A percentile compares a stretch with the other conserved stretches of the same genome.
These are phyloP conservation scores for Hedya salicella DNA, from an alignment of 2,888 invertebrate genomes.

Conservation along the genomic window DNA sequence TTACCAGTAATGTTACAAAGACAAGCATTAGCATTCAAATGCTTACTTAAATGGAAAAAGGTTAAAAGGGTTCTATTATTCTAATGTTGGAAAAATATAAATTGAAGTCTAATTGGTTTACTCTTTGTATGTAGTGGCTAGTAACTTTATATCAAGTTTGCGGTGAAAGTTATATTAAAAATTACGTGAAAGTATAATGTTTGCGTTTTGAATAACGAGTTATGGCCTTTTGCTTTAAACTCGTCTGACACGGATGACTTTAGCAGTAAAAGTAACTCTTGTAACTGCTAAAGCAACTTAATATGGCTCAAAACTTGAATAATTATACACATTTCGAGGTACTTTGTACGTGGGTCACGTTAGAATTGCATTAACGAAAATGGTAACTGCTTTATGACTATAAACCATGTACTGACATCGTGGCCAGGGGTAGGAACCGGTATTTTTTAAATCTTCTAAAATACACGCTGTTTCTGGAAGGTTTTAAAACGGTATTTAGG, in stretches of 20 bases:
- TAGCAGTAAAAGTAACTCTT: neutral
- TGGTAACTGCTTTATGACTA: no score
- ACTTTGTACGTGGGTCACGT: no score
- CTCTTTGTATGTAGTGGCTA: neutral
- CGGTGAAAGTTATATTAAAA: neutral
- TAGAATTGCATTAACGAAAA: no score
- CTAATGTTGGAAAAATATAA: conserved; percentile 18
- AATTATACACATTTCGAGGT: no score
- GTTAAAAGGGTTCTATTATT: conserved; percentile 39
- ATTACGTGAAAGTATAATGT: neutral
- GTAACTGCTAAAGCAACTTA: no score
- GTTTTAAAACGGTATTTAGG: no score
- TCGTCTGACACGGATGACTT: conserved; percentile 15
- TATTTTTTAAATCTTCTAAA: no score
- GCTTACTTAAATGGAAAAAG: conserved; percentile 31
- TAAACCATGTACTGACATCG: no score
- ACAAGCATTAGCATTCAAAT: conserved; percentile 27
- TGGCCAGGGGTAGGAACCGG: no score
- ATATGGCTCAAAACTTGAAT: no score
- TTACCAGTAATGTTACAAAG: conserved; percentile 21
- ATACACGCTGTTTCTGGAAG: no score
- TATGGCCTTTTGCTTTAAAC: neutral
- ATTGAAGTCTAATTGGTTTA: conserved; percentile 4
- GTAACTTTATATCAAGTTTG: conserved; percentile 1
- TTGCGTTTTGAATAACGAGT: neutral